Conservation (phyloP, 2,797 vertebrate genomes). For the Lateolabrax maculatus region DNA sequence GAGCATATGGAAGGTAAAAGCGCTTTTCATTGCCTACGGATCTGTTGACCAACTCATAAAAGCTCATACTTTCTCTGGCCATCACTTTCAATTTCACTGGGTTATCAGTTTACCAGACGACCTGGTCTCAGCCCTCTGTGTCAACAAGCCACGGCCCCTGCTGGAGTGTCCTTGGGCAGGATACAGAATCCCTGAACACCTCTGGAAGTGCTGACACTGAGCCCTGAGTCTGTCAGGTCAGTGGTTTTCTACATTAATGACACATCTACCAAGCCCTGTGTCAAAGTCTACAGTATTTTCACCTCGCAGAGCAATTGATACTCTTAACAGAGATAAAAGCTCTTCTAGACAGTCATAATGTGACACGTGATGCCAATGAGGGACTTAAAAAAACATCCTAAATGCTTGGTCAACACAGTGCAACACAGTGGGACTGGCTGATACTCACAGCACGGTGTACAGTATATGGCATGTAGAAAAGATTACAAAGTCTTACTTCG, state of each 20-base stretch:
- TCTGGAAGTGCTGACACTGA: not conserved
- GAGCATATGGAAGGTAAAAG: slow-evolving; percentile 42
- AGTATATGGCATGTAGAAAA: not conserved
- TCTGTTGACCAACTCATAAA: slow-evolving; percentile 67
- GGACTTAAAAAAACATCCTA: not conserved
- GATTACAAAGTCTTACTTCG: slow-evolving; percentile 83
- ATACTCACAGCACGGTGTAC: not conserved
- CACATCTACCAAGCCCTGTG: slow-evolving; percentile 13
- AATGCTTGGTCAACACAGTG: not conserved
- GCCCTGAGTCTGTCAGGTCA: not conserved
- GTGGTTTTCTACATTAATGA: not conserved
- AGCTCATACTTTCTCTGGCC: slow-evolving; percentile 1
- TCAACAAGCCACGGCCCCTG: not conserved
- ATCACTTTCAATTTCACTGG: slow-evolving; percentile 28
- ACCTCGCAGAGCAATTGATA: slow-evolving; percentile 43
- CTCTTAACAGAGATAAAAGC: slow-evolving; percentile 64
- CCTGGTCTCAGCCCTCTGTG: not conserved
- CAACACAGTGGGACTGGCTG: not conserved
- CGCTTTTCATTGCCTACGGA: not conserved
- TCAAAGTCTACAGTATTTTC: slow-evolving; percentile 50
- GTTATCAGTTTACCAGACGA: not conserved
- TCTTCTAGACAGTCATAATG: not conserved
- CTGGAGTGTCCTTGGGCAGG: not conserved
- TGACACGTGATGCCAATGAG: slow-evolving; percentile 8
- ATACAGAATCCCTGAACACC: not conserved